These are phyloP conservation scores for Trachops cirrhosus DNA, from an alignment of 2,797 vertebrate genomes.

Conservation along the genomic window DNA sequence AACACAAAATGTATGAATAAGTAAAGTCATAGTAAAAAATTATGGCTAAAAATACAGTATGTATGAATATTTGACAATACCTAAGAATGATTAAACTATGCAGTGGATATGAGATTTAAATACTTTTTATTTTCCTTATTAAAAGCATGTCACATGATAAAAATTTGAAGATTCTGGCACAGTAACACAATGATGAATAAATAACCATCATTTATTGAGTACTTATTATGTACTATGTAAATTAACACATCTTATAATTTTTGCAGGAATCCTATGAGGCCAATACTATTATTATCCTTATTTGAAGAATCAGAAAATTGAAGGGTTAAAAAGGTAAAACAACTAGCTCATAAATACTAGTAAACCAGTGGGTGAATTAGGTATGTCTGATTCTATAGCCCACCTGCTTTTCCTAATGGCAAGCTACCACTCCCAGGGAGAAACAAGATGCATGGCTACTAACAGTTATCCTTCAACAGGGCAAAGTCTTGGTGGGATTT, in stretches of 20 bases:
- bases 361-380: neutral
- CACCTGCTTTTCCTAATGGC: neutral
- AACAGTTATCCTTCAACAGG: neutral
- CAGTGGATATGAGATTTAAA: neutral
- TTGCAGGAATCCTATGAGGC: neutral
- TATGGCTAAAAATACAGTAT: neutral
- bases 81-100: neutral
- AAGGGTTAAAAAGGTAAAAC: neutral
- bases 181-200: neutral
- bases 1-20: neutral
- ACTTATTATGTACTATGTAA: neutral
- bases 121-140: neutral
- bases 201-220: neutral
- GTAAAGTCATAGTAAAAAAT: neutral
- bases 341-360: neutral
- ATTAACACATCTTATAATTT: neutral
- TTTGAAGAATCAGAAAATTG: neutral
- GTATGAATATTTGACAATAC: neutral
- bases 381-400: neutral
- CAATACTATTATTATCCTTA: neutral
- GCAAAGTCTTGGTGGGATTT: too few species aligned
- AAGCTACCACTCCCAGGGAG: neutral
- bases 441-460: rapidly evolving
- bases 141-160: neutral
- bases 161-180: neutral